A percentile compares a stretch with the other conserved stretches of the same genome.
Conservation (phyloP, 2,113 vertebrate genomes). For the Microtus richardsoni region DNA sequence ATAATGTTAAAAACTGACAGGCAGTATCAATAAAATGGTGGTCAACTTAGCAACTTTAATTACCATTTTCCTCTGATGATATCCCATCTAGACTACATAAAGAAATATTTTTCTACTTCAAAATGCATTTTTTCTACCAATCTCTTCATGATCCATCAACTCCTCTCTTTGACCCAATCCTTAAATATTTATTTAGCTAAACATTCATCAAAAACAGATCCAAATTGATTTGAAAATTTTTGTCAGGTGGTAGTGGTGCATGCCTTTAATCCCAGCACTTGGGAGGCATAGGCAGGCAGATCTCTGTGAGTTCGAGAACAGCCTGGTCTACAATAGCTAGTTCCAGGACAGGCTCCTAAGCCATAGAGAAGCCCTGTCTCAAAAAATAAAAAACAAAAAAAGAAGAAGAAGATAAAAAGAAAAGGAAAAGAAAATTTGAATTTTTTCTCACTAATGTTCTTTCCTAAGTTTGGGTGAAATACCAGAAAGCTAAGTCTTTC, state of each 20-base stretch:
- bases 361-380: too few species aligned
- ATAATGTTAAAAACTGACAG: neutral
- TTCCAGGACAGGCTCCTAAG: too few species aligned
- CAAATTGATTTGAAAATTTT: too few species aligned
- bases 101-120: neutral
- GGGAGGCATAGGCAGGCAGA: too few species aligned
- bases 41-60: neutral
- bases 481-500: neutral
- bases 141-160: neutral
- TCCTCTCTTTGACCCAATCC: neutral
- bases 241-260: fast-evolving
- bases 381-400: too few species aligned
- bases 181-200: neutral
- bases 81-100: neutral
- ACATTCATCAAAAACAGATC: neutral
- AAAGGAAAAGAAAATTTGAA: neutral
- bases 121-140: neutral
- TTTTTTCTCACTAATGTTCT: neutral
- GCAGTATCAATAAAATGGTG: neutral
- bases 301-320: too few species aligned
- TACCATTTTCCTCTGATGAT: neutral
- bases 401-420: too few species aligned
- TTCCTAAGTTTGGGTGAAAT: neutral
- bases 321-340: too few species aligned
- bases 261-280: too few species aligned